Percentiles rank a stretch among this genome's conserved stretches.
Conservation (phyloP, 2,113 vertebrate genomes). For the Ursus arctos region DNA sequence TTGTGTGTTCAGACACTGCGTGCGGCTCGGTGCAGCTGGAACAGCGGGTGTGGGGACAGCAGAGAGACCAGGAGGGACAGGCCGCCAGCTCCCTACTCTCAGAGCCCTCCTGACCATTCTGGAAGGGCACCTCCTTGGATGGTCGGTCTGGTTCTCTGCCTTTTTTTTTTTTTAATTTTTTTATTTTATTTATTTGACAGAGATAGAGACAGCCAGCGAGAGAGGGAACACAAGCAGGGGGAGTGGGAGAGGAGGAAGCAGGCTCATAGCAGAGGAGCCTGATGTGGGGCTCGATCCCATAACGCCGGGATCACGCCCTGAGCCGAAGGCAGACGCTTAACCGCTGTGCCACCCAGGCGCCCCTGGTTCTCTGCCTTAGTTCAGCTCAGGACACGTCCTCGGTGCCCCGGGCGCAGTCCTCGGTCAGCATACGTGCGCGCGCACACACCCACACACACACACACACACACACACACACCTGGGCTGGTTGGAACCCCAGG, state of each 20-base stretch:
- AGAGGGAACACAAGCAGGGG: too few species aligned
- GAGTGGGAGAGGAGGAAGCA: too few species aligned
- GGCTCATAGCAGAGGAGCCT: too few species aligned
- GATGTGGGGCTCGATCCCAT: too few species aligned
- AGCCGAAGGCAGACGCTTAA: too few species aligned
- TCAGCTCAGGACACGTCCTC: background rate
- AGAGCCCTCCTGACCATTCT: background rate
- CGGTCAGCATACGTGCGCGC: background rate
- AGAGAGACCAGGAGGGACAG: background rate
- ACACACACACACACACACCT: background rate
- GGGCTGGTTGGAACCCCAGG: background rate
- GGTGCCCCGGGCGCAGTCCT: background rate
- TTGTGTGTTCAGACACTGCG: background rate
- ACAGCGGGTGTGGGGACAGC: too few species aligned
- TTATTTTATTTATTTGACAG: too few species aligned
- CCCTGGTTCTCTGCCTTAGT: background rate
- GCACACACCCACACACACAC: accelerated
- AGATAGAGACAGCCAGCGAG: too few species aligned
- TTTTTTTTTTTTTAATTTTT: too few species aligned
- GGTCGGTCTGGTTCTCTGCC: background rate
- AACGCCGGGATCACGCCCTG: too few species aligned
- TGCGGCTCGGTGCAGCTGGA: background rate
- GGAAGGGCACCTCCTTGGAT: background rate
- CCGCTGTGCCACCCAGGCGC: too few species aligned
- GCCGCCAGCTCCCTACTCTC: background rate